Evolutionary conservation across 2,797 vertebrate genomes (phyloP), one percentile per base, ranked within the genome.

Genomic region (Melanotaenia parkinsoni): DNA sequence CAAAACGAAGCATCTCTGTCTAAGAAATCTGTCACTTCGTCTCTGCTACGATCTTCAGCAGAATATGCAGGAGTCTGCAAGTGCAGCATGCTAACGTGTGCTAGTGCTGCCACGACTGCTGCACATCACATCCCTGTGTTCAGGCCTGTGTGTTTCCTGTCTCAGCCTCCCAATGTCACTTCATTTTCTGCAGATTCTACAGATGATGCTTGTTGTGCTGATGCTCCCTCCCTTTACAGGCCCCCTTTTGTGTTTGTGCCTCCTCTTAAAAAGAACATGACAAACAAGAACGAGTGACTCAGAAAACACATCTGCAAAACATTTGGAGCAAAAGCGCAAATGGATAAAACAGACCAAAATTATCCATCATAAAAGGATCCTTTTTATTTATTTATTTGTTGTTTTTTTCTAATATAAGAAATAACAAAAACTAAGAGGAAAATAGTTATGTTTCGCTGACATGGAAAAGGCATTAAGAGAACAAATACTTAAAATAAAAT

Each of bases 1-100:
- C 83, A 85, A 79, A 64, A 63, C 63, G 77, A 86, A 74, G 85
- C 81, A 80, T 84, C 83, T 86, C 85, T 57, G 79, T 87, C 85
- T n/a, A 81, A 88, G 86, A 86, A 86, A 89, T 88, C 86, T 92
- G 93, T 92, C 93, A 82, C 81, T 84, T 87, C 79, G 57, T 58
- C 70, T 92, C 82, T 69, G 70, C 40, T 16, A 26, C 71, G 56
- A 76, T 72, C 73, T 45, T 20, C 51, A 18, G 70, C 22, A 50
- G 83, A 86, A 90, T 78, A 89, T 77, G 90, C 83, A 76, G 72
- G 8, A 85, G 80, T 88, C 73, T 81, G 86, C 86, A 89, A 85
- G 77, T 63, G 43, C 84, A 77, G 77, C 79, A 86, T 86, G 88
- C 91, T 81, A 89, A 84, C 88, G 77, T 75, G 79, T 28, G 79